A percentile compares a stretch with the other conserved stretches of the same genome.
Evolutionary conservation across 2,113 vertebrate species (phyloP).

Genomic region (Gambusia holbrooki): DNA sequence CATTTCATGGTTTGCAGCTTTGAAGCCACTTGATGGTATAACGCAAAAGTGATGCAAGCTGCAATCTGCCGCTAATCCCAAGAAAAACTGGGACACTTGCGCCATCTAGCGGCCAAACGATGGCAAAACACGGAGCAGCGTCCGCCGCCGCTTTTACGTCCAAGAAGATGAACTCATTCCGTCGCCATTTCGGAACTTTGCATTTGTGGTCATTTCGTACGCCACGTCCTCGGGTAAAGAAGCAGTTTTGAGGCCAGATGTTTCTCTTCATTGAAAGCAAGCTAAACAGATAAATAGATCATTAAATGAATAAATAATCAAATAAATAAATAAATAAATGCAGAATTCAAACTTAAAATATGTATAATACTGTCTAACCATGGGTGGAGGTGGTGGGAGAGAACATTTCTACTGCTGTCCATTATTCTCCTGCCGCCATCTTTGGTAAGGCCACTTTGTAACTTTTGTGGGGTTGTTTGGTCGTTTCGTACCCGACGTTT

Average conservation of each 20-base stretch:
- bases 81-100: slow-evolving; percentile 24
- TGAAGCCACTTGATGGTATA: slow-evolving; percentile 17
- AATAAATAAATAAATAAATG: neutral
- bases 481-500: too few species aligned
- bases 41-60: slow-evolving; percentile 30
- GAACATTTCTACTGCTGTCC: neutral
- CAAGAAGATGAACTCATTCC: slow-evolving; percentile 54
- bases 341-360: too few species aligned
- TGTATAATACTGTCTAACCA: too few species aligned
- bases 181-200: neutral
- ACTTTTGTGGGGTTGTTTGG: neutral
- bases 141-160: slow-evolving; percentile 15
- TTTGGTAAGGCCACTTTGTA: neutral
- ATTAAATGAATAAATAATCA: neutral
- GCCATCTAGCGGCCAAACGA: slow-evolving; percentile 61
- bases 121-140: neutral
- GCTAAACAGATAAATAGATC: neutral
- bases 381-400: too few species aligned
- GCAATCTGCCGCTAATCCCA: slow-evolving; percentile 44
- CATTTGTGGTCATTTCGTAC: too few species aligned
- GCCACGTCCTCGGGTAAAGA: too few species aligned
- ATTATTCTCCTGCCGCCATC: neutral
- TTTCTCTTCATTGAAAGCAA: neutral
- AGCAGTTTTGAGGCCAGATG: too few species aligned
- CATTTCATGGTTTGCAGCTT: slow-evolving; percentile 69